These are phyloP conservation scores for Melanargia galathea DNA, from an alignment of 2,888 invertebrate species.

Conservation along the genomic window DNA sequence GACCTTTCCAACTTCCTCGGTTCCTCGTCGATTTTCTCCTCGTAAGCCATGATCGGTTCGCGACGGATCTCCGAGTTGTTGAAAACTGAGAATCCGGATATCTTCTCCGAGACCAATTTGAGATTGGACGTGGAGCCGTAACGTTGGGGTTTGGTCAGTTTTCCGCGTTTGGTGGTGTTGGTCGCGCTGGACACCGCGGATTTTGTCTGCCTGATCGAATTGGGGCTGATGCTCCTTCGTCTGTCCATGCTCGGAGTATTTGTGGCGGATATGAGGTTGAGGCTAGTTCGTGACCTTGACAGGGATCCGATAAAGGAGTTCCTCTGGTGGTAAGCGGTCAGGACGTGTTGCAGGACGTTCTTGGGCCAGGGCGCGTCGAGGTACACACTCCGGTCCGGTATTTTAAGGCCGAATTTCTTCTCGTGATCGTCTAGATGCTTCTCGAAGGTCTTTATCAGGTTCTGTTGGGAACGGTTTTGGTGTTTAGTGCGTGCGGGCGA, in stretches of 20 bases:
- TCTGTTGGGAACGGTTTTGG: conserved; percentile 57
- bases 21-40: conserved; percentile 52
- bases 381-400: conserved; percentile 60
- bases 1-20: conserved; percentile 48
- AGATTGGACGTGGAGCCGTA: conserved; percentile 72
- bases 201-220: conserved; percentile 48
- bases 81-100: conserved; percentile 73
- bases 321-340: conserved; percentile 66
- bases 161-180: conserved; percentile 59
- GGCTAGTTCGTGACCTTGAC: conserved; percentile 80
- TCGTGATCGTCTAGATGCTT: conserved; percentile 75
- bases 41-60: conserved; percentile 74
- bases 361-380: conserved; percentile 72
- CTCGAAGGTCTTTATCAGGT: conserved; percentile 60
- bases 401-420: conserved; percentile 66
- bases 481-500: conserved; percentile 44
- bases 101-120: conserved; percentile 70
- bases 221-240: conserved; percentile 64
- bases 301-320: conserved; percentile 79
- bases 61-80: conserved; percentile 55
- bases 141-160: conserved; percentile 57
- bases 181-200: conserved; percentile 58
- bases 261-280: conserved; percentile 63
- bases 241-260: conserved; percentile 64
- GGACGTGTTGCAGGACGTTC: conserved; percentile 71